Evolutionary conservation across 2,113 vertebrate species (phyloP), one percentile per base, ranked within the genome.

Genomic region (Silurus meridionalis): DNA sequence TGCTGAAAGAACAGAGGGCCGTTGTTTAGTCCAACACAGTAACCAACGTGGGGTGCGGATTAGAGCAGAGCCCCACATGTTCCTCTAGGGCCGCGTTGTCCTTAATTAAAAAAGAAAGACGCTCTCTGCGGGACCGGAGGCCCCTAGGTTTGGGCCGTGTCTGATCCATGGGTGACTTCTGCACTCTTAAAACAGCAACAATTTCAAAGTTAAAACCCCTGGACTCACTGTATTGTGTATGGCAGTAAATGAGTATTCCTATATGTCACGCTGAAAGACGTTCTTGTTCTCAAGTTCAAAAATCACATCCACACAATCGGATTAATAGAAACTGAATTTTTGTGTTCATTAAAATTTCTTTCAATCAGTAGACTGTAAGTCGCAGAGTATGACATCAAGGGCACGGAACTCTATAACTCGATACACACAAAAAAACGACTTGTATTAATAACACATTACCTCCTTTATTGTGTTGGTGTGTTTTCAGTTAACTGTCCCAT

Each of bases 41-140:
- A 89, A 92, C 86, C 89, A 91, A 90, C 85, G 87, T 80, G 89
- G 90, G 87, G 90, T 90, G 91, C 89, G 94, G 94, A 93, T 94
- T 93, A 95, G 85, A 85, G 80, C 89, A 78, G 93, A 89, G 92
- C 67, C 92, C 94, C 94, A 95, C 94, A 94, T 95, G 95, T 90
- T 92, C 92, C 92, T 90, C 61, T 48, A 80, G 90, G 89, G 3
- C 90, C 83, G 92, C 90, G 82, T 88, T 87, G 91, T 63, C 90
- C 92, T 91, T 94, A 93, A 95, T 95, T 95, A 92, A 95, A 95
- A 94, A 91, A 90, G 92, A 87, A 92, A 91, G 90, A 91, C 88
- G 91, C 84, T 90, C 91, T 86, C 90, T 93, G 91, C 91, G 91
- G 90, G 88, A 92, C 89, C 84, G 81, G 91, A 82, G 86, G 86